Evolutionary conservation across 92 coral and sea anemone species (phyloP), one percentile per base, ranked within the genome.

Genomic region (Montipora capitata): DNA sequence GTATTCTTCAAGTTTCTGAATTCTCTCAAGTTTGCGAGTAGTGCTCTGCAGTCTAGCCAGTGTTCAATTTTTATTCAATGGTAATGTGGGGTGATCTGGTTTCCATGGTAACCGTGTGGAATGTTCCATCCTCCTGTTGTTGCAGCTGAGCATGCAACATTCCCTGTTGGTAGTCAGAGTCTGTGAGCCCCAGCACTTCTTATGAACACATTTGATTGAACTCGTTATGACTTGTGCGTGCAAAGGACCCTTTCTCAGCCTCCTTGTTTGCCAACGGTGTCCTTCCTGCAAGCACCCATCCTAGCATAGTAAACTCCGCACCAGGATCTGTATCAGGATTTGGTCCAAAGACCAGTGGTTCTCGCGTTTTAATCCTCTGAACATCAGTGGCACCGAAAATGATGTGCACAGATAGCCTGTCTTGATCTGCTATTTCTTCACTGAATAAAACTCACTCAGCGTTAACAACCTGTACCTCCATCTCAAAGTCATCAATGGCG

Each of bases 41-140:
- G 91, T 86, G 65, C 95, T 87, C 7, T 38, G 9, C 6, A 87
- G 89, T 49, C 93, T 87, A 4, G 91, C 94, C 74, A 76, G 58
- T 44, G 93, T 67, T 49, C 86, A 35, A 52, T 81, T 94, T 83
- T 81, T 89, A 79, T 92, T 87, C 15, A 49, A 61, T 38, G 94
- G 93, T 38, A 95, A 78, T 10, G 54, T 3, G 51, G 51, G 65
- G 17, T 85, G 92, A 20, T 88, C 92, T 49, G 62, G 83, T 76
- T 86, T 95, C 95, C 95, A 95, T 43, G 94, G 98, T 20, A 93
- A 70, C 45, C 67, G 41, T 0, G 98, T 86, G 43, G 49, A 44
- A 39, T 91, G 91, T 17, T 2, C 96, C 94, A 54, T 88, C 86
- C 5, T 84, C 91, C 10, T 86, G 68, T 63, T 84, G 80, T 10